Evolutionary conservation across 1,140 invertebrate species (phyloP).

Genomic region (Drosophila kohkoa): DNA sequence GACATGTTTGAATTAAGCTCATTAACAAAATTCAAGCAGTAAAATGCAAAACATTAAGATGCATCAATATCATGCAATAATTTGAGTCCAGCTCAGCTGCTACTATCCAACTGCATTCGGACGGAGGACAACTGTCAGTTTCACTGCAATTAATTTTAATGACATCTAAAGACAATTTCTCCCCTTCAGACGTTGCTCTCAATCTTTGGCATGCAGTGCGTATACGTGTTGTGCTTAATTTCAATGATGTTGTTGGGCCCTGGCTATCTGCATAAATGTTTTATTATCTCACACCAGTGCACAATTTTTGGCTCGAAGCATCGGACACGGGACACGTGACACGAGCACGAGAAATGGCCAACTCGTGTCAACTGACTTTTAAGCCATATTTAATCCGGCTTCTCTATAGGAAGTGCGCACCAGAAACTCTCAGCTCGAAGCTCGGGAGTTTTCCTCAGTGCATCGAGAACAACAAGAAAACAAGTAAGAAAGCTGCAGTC

Average conservation of each 20-base stretch:
- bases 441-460: background rate
- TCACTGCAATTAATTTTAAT: constrained; percentile 73
- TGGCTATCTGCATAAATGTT: constrained; percentile 77
- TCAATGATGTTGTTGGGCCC: constrained; percentile 66
- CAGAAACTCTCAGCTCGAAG: constrained; percentile 39
- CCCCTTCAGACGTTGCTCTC: constrained; percentile 5
- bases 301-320: constrained; percentile 49
- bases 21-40: constrained; percentile 1
- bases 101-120: background rate
- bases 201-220: constrained; percentile 38
- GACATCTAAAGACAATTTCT: constrained; percentile 74
- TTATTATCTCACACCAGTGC: constrained; percentile 77
- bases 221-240: constrained; percentile 68
- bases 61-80: constrained; percentile 17
- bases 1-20: constrained; percentile 8
- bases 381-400: constrained; percentile 81
- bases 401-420: constrained; percentile 68
- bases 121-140: background rate
- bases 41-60: background rate
- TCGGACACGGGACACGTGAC: constrained; percentile 17
- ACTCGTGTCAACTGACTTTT: constrained; percentile 82
- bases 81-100: constrained; percentile 1
- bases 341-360: constrained; percentile 66
- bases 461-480: constrained; percentile 24
- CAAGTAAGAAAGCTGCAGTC: no score